Base-by-base conservation (phyloP, 2,113 vertebrate genomes). In the Nannospalax galili region DNA sequence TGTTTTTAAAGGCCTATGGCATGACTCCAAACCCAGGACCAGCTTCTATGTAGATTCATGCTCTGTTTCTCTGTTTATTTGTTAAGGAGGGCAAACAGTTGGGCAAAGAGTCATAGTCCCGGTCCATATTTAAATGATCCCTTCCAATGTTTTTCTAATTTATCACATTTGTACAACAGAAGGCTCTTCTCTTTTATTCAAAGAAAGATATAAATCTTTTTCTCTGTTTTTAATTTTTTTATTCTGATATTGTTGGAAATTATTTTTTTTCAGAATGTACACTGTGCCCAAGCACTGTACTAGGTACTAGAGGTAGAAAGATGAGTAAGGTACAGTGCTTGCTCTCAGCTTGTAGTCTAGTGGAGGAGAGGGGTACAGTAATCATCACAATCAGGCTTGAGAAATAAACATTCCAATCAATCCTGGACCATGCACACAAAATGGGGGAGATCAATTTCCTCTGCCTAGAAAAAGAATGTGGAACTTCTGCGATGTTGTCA, bases 111-210 rank as follows among this genome's bases (percentile, higher is more conserved):
- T 80, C 72, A 88, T 20, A 15, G 22, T 28, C 45, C 62, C 16
- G 91, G 3, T 91, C 74, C 14, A 58, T 86, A 86, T 92, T 92
- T 74, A 60, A 92, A 28, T 89, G 64, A 85, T 88, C 35, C 92
- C 26, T 90, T 60, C 32, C 26, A 70, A 5, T 56, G n/a, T 77
- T 84, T 88, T 93, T 89, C 24, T 89, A 75, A 28, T 72, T 93
- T 94, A 77, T 93, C 60, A 94, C n/a, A 37, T 92, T 84, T 95
- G 42, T 79, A 60, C 86, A 90, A 90, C 45, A 60, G 26, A 89
- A 80, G 16, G 10, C 70, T 79, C 37, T 87, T 92, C 81, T 95
- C 48, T 80, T 96, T 92, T 94, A 91, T 92, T 95, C 42, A 74
- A 88, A 58, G 30, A 75, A 95, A 93, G 77, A 85, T 69, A 69